Evolutionary conservation across 2,113 vertebrate genomes (phyloP).

Genomic region (Calonectris borealis): DNA sequence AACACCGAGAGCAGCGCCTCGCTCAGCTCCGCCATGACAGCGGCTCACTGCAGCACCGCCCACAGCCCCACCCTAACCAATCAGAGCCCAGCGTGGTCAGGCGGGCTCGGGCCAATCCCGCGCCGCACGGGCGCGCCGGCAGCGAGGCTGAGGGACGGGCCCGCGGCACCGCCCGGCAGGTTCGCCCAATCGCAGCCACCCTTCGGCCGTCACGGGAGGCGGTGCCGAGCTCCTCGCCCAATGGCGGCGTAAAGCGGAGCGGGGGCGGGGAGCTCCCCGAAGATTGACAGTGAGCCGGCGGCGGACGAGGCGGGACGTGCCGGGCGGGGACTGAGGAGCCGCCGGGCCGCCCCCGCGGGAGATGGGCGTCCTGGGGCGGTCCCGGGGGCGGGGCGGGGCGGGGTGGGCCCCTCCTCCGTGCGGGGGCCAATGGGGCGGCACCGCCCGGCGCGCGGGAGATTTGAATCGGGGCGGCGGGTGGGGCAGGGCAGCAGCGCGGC

Average conservation of each 20-base stretch:
- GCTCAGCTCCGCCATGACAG: slow-evolving; percentile 92
- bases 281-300: not conserved
- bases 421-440: not conserved
- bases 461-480: slow-evolving; percentile 52
- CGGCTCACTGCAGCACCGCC: slow-evolving; percentile 63
- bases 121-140: not conserved
- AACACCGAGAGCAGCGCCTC: slow-evolving; percentile 94
- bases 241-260: fast-evolving
- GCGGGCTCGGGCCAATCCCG: not conserved
- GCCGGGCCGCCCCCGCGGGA: not conserved
- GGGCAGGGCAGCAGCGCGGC: fast-evolving
- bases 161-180: too few relatives aligned
- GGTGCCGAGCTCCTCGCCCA: not conserved
- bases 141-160: not conserved
- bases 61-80: slow-evolving; percentile 39
- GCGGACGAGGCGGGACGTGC: not conserved
- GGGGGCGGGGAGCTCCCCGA: not conserved
- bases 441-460: slow-evolving; percentile 65
- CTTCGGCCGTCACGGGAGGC: not conserved
- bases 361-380: not conserved
- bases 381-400: not conserved
- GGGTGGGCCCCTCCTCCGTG: fast-evolving
- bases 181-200: not conserved
- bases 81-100: not conserved
- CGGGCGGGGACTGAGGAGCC: not conserved